These are phyloP conservation scores for Brachionus paranguensis DNA, from an alignment of 1,140 invertebrate genomes.

Conservation along the genomic window DNA sequence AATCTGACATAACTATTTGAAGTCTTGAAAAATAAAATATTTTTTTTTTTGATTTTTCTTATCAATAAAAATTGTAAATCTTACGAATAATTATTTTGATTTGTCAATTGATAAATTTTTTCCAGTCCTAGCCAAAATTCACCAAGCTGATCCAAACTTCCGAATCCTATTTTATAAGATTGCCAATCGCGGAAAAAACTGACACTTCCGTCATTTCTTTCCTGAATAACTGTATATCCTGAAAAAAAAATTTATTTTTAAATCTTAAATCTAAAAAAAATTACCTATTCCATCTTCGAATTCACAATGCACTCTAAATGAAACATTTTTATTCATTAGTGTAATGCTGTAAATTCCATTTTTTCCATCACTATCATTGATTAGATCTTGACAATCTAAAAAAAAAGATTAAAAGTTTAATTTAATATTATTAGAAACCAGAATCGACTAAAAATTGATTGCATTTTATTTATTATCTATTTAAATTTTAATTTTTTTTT, in stretches of 20 bases:
- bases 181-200: conserved; percentile 88
- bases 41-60: background rate
- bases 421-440: no score
- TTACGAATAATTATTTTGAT: conserved; percentile 42
- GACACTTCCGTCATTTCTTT: conserved; percentile 66
- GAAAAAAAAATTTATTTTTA: background rate
- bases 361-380: background rate
- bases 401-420: background rate
- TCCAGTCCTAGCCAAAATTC: conserved; percentile 60
- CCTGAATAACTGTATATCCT: conserved; percentile 77
- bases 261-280: background rate
- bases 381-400: background rate
- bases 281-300: conserved; percentile 7
- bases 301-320: background rate
- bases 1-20: conserved; percentile 64
- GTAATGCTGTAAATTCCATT: background rate
- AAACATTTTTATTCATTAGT: background rate
- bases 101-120: conserved; percentile 54
- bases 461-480: no score
- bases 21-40: conserved; percentile 58
- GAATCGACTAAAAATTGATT: no score
- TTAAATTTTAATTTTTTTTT: no score
- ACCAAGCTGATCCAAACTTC: conserved; percentile 61
- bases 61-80: no score
- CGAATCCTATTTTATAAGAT: conserved; percentile 89